Conservation (phyloP, 92 coral and sea anemone genomes). For the Phymanthus crucifer region DNA sequence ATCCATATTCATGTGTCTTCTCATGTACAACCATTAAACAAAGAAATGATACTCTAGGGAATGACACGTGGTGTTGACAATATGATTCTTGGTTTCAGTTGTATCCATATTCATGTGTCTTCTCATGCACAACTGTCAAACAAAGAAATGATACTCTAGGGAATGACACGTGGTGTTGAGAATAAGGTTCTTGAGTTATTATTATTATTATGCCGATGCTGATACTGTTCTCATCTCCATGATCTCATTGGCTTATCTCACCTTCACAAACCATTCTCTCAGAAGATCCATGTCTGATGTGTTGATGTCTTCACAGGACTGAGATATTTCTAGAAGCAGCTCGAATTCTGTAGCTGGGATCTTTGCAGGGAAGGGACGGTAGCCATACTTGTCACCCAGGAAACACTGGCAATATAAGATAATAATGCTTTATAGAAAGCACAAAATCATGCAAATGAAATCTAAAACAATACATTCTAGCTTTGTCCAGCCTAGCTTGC, state of each 20-base stretch:
- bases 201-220: too few species aligned
- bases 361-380: slow-evolving; percentile 83
- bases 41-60: too few species aligned
- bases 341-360: slow-evolving; percentile 74
- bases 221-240: too few species aligned
- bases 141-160: too few species aligned
- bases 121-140: too few species aligned
- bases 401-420: slow-evolving; percentile 50
- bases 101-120: too few species aligned
- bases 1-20: too few species aligned
- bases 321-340: slow-evolving; percentile 61
- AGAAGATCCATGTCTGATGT: slow-evolving; percentile 53
- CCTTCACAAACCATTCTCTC: slow-evolving; percentile 76
- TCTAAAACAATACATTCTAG: neutral
- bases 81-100: too few species aligned
- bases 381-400: slow-evolving; percentile 81
- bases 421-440: neutral
- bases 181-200: too few species aligned
- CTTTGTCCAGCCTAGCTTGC: neutral
- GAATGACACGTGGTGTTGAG: too few species aligned
- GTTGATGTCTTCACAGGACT: slow-evolving; percentile 44
- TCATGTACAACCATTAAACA: too few species aligned
- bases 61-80: too few species aligned
- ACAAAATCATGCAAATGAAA: neutral
- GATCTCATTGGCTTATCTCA: slow-evolving; percentile 1